Base-by-base conservation (phyloP, 2,113 vertebrate species). In the Meleagris gallopavo region DNA sequence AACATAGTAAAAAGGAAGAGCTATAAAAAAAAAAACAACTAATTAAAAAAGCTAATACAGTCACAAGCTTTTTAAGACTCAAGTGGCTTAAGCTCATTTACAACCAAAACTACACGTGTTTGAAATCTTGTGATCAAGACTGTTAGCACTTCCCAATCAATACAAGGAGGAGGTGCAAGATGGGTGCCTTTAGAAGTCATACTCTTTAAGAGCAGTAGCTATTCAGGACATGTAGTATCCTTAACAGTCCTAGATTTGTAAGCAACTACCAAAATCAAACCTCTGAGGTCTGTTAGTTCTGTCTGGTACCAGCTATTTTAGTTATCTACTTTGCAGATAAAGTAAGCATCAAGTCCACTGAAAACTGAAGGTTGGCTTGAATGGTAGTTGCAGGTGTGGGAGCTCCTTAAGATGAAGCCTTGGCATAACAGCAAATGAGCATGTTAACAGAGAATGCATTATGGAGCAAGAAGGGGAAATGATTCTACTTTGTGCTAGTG, bases 291-390 rank as follows among this genome's bases (percentile, higher is more conserved):
- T 71, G 19, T 7, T 30, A 6, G 17, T 54, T 18, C 57, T 70
- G 25, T 29, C 25, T 75, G 18, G 13, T 82, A 17, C 38, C 61
- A 36, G 29, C 22, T 8, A 17, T 3, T 11, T 29, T 3, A 67
- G 29, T 38, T 34, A 13, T 21, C 11, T 46, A 6, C 36, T 76
- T 73, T 41, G 21, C n/a, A 89, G 5, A 19, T 21, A 17, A 10
- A 8, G 70, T 8, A 24, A 81, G 17, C 32, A 58, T 1, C 15
- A n/a, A 20, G 8, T 0, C 2, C 25, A 34, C 3, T 2, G 15
- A 21, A 30, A 18, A 13, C 0, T 1, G 4, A 22, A 52, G 45
- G 18, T 21, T 36, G 66, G 32, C 41, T 66, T 16, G n/a, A 36
- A 38, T 3, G 67, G 62, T n/a, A 60, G 66, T 10, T 20, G 77